Evolutionary conservation across 2,888 invertebrate species (phyloP).

Genomic region (Drosophila atroscutellata): DNA sequence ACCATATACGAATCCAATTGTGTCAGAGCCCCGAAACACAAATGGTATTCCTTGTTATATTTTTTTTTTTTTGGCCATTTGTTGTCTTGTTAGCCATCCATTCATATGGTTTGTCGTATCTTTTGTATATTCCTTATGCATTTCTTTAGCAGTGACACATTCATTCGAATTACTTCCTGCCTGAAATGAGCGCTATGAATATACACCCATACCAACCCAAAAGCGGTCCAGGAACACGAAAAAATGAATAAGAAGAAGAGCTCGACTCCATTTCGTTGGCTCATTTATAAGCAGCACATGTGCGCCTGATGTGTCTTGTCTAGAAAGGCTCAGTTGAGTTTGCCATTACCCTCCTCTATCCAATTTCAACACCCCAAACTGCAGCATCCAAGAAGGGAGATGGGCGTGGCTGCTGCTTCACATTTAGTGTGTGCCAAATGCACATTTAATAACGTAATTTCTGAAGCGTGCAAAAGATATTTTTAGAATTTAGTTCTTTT

Average conservation of each 20-base stretch:
- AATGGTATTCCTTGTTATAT: conserved; percentile 27
- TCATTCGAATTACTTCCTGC: conserved; percentile 74
- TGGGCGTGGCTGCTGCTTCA: conserved; percentile 45
- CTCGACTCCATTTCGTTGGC: conserved; percentile 59
- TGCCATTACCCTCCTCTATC: conserved; percentile 42
- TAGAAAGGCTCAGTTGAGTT: conserved; percentile 51
- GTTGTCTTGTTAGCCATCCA: conserved; percentile 42
- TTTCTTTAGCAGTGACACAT: conserved; percentile 66
- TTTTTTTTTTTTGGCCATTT: conserved; percentile 41
- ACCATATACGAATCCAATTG: conserved; percentile 29
- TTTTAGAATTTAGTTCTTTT: conserved; percentile 73
- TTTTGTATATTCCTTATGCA: conserved; percentile 50
- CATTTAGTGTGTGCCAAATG: conserved; percentile 78
- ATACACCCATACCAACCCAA: not conserved
- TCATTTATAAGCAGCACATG: conserved; percentile 74
- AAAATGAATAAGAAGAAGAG: conserved; percentile 19
- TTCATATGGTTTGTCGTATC: conserved; percentile 28
- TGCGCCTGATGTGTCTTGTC: conserved; percentile 64
- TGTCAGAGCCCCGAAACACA: conserved; percentile 19
- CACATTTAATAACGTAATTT: conserved; percentile 82
- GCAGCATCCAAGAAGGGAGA: not conserved
- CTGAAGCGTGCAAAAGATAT: conserved; percentile 79
- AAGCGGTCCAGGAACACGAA: conserved; percentile 17
- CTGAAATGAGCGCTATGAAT: conserved; percentile 32
- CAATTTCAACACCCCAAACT: conserved; percentile 10